A percentile compares a stretch with the other conserved stretches of the same genome.
Conservation (phyloP, 2,113 vertebrate genomes). For the Nestor notabilis region DNA sequence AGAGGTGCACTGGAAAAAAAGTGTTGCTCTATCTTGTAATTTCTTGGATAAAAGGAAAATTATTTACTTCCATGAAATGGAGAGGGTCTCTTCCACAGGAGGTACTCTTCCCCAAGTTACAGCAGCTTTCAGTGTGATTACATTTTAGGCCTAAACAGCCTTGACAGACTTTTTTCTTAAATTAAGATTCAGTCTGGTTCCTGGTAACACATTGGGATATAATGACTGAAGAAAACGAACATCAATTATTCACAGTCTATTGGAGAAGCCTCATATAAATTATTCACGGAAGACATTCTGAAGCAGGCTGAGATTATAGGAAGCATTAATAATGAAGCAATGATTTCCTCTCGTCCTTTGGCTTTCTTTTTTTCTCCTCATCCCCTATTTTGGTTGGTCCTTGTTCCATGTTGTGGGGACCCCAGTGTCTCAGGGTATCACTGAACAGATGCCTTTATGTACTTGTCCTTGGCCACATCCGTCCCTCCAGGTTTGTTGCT, state of each 20-base stretch:
- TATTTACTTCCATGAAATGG: background rate
- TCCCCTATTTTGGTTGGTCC: background rate
- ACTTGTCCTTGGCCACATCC: background rate
- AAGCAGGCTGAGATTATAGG: conserved; percentile 28
- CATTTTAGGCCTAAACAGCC: background rate
- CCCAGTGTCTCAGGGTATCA: accelerated
- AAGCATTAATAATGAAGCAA: conserved; percentile 41
- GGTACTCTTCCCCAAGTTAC: background rate
- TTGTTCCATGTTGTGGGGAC: background rate
- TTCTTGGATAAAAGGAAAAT: background rate
- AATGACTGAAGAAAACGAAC: conserved; percentile 44
- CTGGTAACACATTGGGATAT: conserved; percentile 16
- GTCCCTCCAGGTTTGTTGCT: background rate
- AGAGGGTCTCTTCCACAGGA: background rate
- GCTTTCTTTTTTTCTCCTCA: background rate
- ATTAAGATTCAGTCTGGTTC: conserved; percentile 34
- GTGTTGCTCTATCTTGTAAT: background rate
- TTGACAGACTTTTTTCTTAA: background rate
- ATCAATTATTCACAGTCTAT: conserved; percentile 58
- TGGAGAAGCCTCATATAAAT: conserved; percentile 20
- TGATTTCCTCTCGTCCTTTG: background rate
- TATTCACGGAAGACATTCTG: conserved; percentile 44
- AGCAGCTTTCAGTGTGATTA: background rate
- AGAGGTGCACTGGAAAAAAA: background rate
- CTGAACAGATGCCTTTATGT: background rate